Base-by-base conservation (phyloP, 2,797 vertebrate species). In the Anguilla marmorata region DNA sequence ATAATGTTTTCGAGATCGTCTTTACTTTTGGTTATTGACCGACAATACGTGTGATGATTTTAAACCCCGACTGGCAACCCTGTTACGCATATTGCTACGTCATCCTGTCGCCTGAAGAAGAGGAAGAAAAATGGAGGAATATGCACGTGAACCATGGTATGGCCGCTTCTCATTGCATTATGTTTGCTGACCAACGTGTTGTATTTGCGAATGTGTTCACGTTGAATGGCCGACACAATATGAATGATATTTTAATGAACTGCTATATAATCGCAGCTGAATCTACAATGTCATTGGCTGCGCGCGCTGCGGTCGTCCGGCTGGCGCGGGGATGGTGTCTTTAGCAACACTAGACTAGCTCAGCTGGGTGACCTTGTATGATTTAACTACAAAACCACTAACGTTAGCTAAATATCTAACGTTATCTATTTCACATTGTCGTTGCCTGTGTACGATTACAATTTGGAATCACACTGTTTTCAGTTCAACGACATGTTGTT, bases 71-170 rank as follows among this genome's bases (percentile, higher is more conserved):
- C 69, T 41, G 74, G 74, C 37, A 76, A 41, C 33, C 30, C 33
- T 41, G 12, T 76, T 76, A 41, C 37, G 74, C 74, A 41, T 1
- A 3, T 76, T 16, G 14, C 11, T 72, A 72, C 69, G 69, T 30
- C 69, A 76, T 16, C 74, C 19, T 9, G 3, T 3, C 74, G 12
- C 16, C 74, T 76, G 7, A 6, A 30, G 2, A 24, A 69, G 6
- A 27, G 24, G 74, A 37, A 41, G 24, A 19, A 98, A 98, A 95
- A 98, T 99, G 98, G 98, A 99, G 97, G 98, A 99, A 84, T 98
- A 98, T 90, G 97, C 97, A 8, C 96, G 98, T 27, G 98, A 99
- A 50, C 98, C 98, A 0, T 99, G 98, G 98, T 99, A 92, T 97
- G 97, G 91, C 83, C 27, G 33, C 19, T 69, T 12, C 27, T 79